Conservation (phyloP, 1,140 invertebrate genomes). For the Leucophenga varia region DNA sequence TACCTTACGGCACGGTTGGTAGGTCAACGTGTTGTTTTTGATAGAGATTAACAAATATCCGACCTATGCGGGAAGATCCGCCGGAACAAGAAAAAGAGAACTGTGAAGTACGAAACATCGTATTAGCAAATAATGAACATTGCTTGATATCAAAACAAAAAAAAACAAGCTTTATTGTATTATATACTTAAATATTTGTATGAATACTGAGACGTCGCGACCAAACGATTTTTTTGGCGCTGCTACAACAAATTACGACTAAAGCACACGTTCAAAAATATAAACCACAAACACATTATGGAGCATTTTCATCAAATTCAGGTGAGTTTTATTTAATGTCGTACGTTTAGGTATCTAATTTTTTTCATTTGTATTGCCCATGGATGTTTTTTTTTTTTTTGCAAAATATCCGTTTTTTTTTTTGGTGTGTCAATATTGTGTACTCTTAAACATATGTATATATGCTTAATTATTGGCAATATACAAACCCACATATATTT, state of each 20-base stretch:
- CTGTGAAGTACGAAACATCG: neutral
- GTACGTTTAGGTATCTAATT: no score
- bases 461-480: no score
- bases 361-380: no score
- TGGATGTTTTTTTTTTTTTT: no score
- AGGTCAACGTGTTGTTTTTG: no score
- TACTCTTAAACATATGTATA: no score
- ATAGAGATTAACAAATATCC: constrained; percentile 23
- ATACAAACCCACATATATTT: constrained; percentile 9
- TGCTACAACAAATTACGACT: no score
- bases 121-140: constrained; percentile 1
- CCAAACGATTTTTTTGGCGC: neutral
- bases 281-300: constrained; percentile 24
- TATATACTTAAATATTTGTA: constrained; percentile 3
- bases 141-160: constrained; percentile 1
- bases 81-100: constrained; percentile 10
- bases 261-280: no score
- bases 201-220: constrained; percentile 8
- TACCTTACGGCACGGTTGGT: no score
- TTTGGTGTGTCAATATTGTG: no score
- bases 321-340: constrained; percentile 51
- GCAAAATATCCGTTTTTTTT: no score
- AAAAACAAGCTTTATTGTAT: constrained; percentile 8
- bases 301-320: constrained; percentile 56
- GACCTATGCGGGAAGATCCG: neutral